These are phyloP conservation scores for Gallirallus australis DNA, from an alignment of 2,797 vertebrate genomes.

Conservation along the genomic window DNA sequence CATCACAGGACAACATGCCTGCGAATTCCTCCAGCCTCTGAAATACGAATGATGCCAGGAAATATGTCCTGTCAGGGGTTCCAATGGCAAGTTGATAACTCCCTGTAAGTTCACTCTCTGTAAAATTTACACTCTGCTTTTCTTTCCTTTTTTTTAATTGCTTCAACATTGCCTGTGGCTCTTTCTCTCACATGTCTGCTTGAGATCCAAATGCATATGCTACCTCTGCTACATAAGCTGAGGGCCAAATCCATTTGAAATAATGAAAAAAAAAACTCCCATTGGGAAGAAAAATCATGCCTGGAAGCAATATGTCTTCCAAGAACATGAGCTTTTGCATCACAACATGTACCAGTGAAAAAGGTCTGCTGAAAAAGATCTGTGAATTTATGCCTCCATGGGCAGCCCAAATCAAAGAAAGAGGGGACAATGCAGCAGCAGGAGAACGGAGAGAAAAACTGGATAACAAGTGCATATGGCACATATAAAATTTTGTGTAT, in stretches of 20 bases:
- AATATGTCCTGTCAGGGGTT: not conserved
- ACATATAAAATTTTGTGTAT: accelerated
- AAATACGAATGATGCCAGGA: not conserved
- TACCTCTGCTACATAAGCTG: not conserved
- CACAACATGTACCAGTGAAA: not conserved
- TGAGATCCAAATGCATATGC: not conserved
- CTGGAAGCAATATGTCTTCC: not conserved
- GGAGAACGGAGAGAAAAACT: accelerated
- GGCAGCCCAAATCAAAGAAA: not conserved
- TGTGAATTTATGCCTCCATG: not conserved
- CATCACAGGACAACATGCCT: not conserved
- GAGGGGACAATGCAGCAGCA: not conserved
- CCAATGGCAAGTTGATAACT: not conserved
- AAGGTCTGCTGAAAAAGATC: not conserved
- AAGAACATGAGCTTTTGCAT: accelerated
- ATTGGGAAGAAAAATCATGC: not conserved
- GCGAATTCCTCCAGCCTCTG: not conserved
- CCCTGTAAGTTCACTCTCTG: not conserved
- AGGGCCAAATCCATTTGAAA: not conserved
- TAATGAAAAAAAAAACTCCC: not conserved
- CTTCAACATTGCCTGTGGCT: not conserved
- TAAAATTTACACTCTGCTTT: not conserved
- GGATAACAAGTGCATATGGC: accelerated
- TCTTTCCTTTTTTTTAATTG: not conserved
- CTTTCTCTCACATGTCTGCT: not conserved